Base-by-base conservation (phyloP, 2,888 invertebrate genomes). In the Stegophylla sp. region DNA sequence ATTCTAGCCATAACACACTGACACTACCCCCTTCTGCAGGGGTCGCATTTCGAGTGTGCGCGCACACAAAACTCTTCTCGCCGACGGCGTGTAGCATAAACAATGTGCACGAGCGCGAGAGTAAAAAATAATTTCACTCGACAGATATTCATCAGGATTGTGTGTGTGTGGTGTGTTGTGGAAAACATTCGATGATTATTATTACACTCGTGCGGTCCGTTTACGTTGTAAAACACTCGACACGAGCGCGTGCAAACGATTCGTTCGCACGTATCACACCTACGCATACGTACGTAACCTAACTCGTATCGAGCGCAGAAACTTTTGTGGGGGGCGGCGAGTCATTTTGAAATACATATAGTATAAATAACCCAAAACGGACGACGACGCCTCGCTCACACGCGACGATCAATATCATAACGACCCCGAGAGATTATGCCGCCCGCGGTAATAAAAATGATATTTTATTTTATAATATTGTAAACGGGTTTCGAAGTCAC, bases 201-300 rank as follows among this genome's bases (percentile, higher is more conserved):
- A 72, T 72, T 72, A 72, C 17, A n/a, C 3, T 17, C 3, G 17
- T n/a, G 56, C 74, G 63, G 17, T 48, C 73, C 61, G 75, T 75
- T 64, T 75, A 75, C 64, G 64, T 75, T 64, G 34, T 15, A 26
- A n/a, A 63, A 64, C 61, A 74, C 73, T 74, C 48, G 48, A 72
- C 72, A 43, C 26, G 23, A 41, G 17, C 41, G 15, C 71, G 1
- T 3, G 10, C 28, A n/a, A 43, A n/a, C 64, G 17, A 43, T 17
- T 53, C n/a, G 15, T 48, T 15, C n/a, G 15, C 9, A 10, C 20
- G 12, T 20, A 23, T 20, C 20, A 23, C 20, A 3, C 20, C n/a
- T 56, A 20, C 26, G 66, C 9, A 23, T 7, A 17, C 41, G 34
- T 51, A 41, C 51, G 43, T 13, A 34, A 53, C 41, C n/a, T n/a